A percentile compares a stretch with the other conserved stretches of the same genome.
Conservation (phyloP, 2,888 invertebrate species). For the Orthosia incerta region DNA sequence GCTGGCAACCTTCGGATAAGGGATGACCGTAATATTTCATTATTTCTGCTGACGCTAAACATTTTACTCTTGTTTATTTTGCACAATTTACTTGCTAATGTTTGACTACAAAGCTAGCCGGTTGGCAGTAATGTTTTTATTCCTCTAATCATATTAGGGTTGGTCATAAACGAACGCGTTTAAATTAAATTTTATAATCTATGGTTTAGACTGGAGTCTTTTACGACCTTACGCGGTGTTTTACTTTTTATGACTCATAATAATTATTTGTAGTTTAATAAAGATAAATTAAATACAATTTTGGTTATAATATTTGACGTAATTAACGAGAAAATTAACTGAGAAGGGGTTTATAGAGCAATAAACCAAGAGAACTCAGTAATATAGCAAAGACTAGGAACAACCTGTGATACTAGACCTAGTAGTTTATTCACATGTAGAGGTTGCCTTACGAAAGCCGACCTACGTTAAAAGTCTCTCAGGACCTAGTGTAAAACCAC, state of each 20-base stretch:
- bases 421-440: not conserved
- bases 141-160: slow-evolving; percentile 16
- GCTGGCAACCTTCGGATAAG: slow-evolving; percentile 30
- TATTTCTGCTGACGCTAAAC: slow-evolving; percentile 26
- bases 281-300: slow-evolving; percentile 12
- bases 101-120: slow-evolving; percentile 28
- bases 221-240: slow-evolving; percentile 16
- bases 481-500: slow-evolving; percentile 4
- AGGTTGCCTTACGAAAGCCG: not conserved
- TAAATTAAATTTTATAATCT: slow-evolving; percentile 31
- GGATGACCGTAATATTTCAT: slow-evolving; percentile 53
- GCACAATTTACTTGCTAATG: slow-evolving; percentile 43
- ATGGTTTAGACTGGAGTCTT: slow-evolving; percentile 23
- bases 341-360: not conserved
- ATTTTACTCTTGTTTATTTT: slow-evolving; percentile 48
- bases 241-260: slow-evolving; percentile 11
- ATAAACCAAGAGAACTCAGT: not conserved
- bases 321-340: not conserved
- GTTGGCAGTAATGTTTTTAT: slow-evolving; percentile 19
- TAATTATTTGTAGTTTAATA: slow-evolving; percentile 18
- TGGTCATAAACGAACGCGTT: slow-evolving; percentile 21
- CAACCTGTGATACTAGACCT: not conserved
- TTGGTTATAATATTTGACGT: slow-evolving; percentile 4
- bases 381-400: not conserved
- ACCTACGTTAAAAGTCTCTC: not conserved